Base-by-base conservation (phyloP, 2,113 vertebrate species). In the Microtus ochrogaster region DNA sequence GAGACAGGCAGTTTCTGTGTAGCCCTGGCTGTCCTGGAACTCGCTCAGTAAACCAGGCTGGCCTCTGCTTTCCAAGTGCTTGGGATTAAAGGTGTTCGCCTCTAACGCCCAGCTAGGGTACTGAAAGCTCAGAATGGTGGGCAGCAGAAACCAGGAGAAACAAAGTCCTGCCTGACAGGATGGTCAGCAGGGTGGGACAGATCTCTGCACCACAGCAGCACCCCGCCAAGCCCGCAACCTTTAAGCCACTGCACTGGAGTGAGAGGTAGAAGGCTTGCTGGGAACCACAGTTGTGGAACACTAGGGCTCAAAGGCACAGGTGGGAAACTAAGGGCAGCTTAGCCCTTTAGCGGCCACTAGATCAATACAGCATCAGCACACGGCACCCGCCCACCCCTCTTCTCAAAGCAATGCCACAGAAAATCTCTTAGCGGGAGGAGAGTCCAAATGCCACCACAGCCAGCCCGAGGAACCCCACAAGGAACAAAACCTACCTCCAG, bases 91-190 rank as follows among this genome's bases (percentile, higher is more conserved):
- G 68, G 36, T 3, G 8, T 72, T 17, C 3, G 3, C 68, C 68
- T 17, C 70, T 7, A 39, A 36, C 3, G 2, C 70, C 66, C 66
- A 16, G 66, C 30, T 36, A 68, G 58, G 92, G 28, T 30, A 33
- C 36, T 91, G 89, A 95, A 63, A 78, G 52, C 24, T 73, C 49
- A 96, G 73, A 41, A 55, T 61, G 39, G 82, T 72, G 9, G 36
- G 39, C 13, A 3, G 74, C 24, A 12, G n/a, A 72, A 73, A 97
- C 52, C 11, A 63, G 83, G 11, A 79, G 82, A 93, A 79, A 63
- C 10, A 44, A 70, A 55, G 66, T 33, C 24, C n/a, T 81, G 33
- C 21, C 19, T 22, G 30, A 72, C 1, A 30, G 44, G 72, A 66
- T 12, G 73, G 61, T 0, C 41, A 81, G 55, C 6, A 81, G 58